Evolutionary conservation across 2,888 invertebrate genomes (phyloP), one percentile per base, ranked within the genome.

Genomic region (Auanema sp.): DNA sequence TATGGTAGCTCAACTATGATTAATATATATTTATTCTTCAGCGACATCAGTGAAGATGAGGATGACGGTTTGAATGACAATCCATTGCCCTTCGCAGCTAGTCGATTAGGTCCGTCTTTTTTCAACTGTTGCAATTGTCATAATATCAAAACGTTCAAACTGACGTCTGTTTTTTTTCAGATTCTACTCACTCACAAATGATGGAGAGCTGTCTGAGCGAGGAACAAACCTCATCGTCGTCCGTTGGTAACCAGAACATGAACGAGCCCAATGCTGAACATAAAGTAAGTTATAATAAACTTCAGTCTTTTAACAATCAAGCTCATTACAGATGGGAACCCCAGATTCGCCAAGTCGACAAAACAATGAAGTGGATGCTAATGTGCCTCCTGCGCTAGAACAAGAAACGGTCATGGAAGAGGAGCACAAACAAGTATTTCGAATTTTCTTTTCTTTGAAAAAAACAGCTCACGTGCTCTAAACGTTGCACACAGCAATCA

Each of bases 381-480:
- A 64, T 14, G 64, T 78, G 8, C 80, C 93, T 18, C 95, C 94
- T 14, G 93, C 94, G 84, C 87, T 97, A 79, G 92, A 93, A 60
- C 93, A 94, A 86, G 96, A 97, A 86, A 95, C 95, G 16, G 88
- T 96, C 54, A 89, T 96, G 81, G 93, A 93, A 84, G 90, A 73
- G 33, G 81, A 82, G 55, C 82, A 82, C 56, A 74, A 77, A 40
- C 76, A 76, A 57, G 69, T 67, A 58, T 5, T 33, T 33, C 33
- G 18, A 47, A 18, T 1, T 8, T 47, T 18, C 11, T 47, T 47
- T 47, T 47, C 8, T 11, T 47, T 5, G 11, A 47, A 47, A 33
- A 33, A 33, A 33, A 3, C n/a, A 52, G 16, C 21, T 52, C 11
- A 52, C 16, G n/a, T 14, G 21, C 16, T 23, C 10, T 52, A 11